These are phyloP conservation scores for Bactericera cockerelli DNA, from an alignment of 1,140 invertebrate genomes.

Conservation along the genomic window DNA sequence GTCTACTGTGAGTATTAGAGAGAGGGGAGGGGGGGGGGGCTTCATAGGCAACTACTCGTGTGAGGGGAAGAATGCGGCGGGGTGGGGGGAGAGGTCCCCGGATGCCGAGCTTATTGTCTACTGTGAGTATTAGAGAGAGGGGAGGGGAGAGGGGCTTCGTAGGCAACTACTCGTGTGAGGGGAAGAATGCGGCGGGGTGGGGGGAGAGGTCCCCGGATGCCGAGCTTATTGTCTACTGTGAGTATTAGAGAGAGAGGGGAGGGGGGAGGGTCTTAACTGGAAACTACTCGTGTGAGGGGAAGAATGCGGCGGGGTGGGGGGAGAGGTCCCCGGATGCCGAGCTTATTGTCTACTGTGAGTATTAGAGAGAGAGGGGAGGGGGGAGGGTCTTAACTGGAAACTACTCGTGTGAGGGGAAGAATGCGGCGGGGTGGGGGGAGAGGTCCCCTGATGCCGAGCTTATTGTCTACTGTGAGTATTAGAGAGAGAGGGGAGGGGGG, in stretches of 20 bases:
- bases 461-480: too few relatives aligned
- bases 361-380: too few relatives aligned
- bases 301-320: constrained; percentile 74
- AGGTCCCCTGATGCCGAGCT: too few relatives aligned
- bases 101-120: constrained; percentile 56
- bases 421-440: too few relatives aligned
- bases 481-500: too few relatives aligned
- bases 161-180: constrained; percentile 83
- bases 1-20: constrained; percentile 56
- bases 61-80: constrained; percentile 67
- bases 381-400: too few relatives aligned
- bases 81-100: constrained; percentile 60
- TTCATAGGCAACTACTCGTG: constrained; percentile 89
- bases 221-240: constrained; percentile 61
- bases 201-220: constrained; percentile 53
- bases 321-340: constrained; percentile 51
- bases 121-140: constrained; percentile 51
- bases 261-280: constrained; percentile 74
- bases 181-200: constrained; percentile 72
- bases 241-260: constrained; percentile 44
- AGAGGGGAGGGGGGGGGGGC: constrained; percentile 59
- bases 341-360: constrained; percentile 61
- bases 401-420: too few relatives aligned
- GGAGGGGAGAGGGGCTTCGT: constrained; percentile 70
- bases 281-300: constrained; percentile 77